Conservation (phyloP, 2,888 invertebrate species). For the Lacanobia oleracea region DNA sequence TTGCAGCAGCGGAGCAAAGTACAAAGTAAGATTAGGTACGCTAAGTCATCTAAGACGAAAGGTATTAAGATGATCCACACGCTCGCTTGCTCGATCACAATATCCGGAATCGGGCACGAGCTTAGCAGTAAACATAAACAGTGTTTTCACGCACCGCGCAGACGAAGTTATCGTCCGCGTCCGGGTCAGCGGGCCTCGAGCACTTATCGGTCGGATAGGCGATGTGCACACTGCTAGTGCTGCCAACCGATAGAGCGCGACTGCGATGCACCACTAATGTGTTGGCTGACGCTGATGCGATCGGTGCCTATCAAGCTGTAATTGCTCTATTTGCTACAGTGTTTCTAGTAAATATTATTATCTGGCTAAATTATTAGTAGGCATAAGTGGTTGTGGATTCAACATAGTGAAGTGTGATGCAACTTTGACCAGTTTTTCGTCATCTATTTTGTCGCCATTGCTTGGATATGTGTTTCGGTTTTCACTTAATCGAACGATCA, state of each 20-base stretch:
- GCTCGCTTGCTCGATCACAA: slow-evolving; percentile 48
- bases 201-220: slow-evolving; percentile 60
- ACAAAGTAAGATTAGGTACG: neutral
- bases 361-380: neutral
- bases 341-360: neutral
- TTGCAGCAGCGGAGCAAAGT: neutral
- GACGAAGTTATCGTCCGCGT: slow-evolving; percentile 82
- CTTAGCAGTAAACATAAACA: slow-evolving; percentile 74
- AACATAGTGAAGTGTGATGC: slow-evolving; percentile 19
- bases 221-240: slow-evolving; percentile 40
- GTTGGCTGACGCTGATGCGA: slow-evolving; percentile 26
- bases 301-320: slow-evolving; percentile 20
- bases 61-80: slow-evolving; percentile 38
- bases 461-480: neutral
- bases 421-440: neutral
- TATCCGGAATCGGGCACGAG: slow-evolving; percentile 71
- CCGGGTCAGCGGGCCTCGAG: slow-evolving; percentile 78
- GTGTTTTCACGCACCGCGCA: slow-evolving; percentile 80
- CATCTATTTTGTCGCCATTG: neutral
- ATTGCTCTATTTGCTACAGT: slow-evolving; percentile 17
- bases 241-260: slow-evolving; percentile 34
- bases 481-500: neutral
- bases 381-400: neutral
- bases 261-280: slow-evolving; percentile 13
- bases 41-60: slow-evolving; percentile 16